Evolutionary conservation across 2,113 vertebrate species (phyloP).

Genomic region (Delphinus delphis): DNA sequence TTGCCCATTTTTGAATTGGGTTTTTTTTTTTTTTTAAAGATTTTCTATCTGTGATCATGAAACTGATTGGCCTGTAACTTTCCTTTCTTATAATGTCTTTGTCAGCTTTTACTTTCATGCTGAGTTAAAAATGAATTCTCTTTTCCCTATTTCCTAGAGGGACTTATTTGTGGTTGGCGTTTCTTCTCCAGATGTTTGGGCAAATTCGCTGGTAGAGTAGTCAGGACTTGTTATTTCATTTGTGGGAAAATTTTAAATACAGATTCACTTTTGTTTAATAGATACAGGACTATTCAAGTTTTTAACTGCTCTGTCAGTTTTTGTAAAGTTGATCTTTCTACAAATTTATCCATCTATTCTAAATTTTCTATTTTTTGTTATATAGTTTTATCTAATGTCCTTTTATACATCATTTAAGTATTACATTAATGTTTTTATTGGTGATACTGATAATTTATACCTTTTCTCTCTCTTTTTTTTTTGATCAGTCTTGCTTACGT

Average conservation of each 20-base stretch:
- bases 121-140: neutral
- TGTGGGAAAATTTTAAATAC: neutral
- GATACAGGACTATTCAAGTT: neutral
- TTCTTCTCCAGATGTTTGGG: neutral
- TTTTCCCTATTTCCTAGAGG: neutral
- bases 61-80: neutral
- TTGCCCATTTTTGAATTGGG: too few relatives aligned
- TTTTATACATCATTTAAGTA: neutral
- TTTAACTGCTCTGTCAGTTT: neutral
- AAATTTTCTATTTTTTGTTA: neutral
- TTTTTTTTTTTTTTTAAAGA: neutral
- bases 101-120: neutral
- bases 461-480: neutral
- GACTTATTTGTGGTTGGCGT: neutral
- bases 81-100: neutral
- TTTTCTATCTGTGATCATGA: neutral
- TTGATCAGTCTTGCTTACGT: neutral
- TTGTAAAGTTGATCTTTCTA: constrained; percentile 1
- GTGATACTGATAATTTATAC: neutral
- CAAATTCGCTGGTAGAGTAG: neutral
- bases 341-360: neutral
- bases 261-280: neutral
- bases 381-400: neutral
- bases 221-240: neutral
- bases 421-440: neutral